Percentiles rank a stretch among this genome's conserved stretches.
Conservation (phyloP, 1,140 invertebrate species). For the Tetraneura akinire region DNA sequence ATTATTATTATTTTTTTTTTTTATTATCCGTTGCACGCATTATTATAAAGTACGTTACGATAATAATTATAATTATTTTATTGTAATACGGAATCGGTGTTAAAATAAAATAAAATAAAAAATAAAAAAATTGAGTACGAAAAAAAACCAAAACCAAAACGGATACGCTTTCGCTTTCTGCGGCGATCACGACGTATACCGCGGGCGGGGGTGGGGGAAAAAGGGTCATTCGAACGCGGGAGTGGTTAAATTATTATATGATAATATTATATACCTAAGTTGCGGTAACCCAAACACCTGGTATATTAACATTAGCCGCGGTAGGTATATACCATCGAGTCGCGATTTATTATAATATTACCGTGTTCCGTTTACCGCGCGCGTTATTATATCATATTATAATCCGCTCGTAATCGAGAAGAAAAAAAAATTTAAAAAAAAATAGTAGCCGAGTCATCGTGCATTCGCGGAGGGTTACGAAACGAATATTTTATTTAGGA, state of each 20-base stretch:
- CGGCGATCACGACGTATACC: too few species aligned
- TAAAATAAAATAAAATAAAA: conserved; percentile 29
- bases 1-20: too few species aligned
- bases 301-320: too few species aligned
- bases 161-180: conserved; percentile 47
- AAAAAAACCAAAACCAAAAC: not conserved
- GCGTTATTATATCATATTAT: not conserved
- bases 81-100: too few species aligned
- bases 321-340: too few species aligned
- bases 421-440: too few species aligned
- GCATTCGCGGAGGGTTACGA: conserved; percentile 30
- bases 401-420: not conserved
- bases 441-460: conserved; percentile 15
- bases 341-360: not conserved
- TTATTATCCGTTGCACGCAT: too few species aligned
- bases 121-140: conserved; percentile 27
- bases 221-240: conserved; percentile 37
- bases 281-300: not conserved
- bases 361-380: not conserved
- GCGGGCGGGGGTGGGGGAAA: not conserved
- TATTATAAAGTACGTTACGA: too few species aligned
- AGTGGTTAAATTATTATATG: not conserved
- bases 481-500: too few species aligned
- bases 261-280: not conserved
- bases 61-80: too few species aligned